Evolutionary conservation across 2,888 invertebrate species (phyloP), one percentile per base, ranked within the genome.

Genomic region (Pyrrhia umbra): DNA sequence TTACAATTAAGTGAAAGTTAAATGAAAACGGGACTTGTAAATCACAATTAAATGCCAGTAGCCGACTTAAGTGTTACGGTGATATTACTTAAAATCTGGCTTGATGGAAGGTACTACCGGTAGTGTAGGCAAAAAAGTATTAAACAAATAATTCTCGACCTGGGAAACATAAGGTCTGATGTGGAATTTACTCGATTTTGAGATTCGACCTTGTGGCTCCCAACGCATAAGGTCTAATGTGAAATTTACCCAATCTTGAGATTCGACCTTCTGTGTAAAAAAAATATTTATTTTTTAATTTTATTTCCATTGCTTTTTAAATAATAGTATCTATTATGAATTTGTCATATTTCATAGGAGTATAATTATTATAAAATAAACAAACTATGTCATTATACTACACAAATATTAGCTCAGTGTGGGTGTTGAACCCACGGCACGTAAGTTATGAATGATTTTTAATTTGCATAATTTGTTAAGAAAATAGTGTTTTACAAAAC

Each of bases 21-120:
- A 62, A 70, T 55, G 39, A 64, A 65, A 76, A 68, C 49, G 67
- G 70, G 56, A 76, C 77, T 61, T 63, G 67, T 74, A 68, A 64
- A 70, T 67, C 52, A 66, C 57, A 68, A 69, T 67, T 75, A 75
- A 79, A 80, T 74, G 74, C 65, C 79, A 80, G 79, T 76, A 71
- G 79, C 67, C 37, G 46, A 49, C 30, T 60, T 52, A 56, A 55
- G 73, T 69, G 65, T 79, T 67, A 61, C 42, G 47, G 43, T 65
- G 79, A 66, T 65, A 71, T 73, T 75, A 57, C 47, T 80, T 63
- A 66, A 54, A 42, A 68, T 51, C 16, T 46, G 9, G 18, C 18
- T 59, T 43, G 60, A n/a, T 9, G 21, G 49, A 40, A 25, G 10
- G 30, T n/a, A n/a, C n/a, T n/a, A n/a, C n/a, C n/a, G n/a, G n/a